Evolutionary conservation across 2,113 vertebrate genomes (phyloP), one percentile per base, ranked within the genome.

Genomic region (Chitala chitala): DNA sequence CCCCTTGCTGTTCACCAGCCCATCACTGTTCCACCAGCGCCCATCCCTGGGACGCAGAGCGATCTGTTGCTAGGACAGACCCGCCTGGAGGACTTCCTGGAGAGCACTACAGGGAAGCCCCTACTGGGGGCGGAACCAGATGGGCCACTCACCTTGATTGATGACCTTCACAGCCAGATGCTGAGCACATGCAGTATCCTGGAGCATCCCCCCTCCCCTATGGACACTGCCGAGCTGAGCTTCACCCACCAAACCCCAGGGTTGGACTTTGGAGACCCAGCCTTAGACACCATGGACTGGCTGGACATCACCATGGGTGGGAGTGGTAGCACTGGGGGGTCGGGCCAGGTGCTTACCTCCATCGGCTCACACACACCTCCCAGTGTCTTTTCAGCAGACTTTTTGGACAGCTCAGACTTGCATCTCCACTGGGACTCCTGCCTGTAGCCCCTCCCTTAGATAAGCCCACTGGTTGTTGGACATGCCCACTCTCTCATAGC

Each of bases 121-220:
- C 86, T 96, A 71, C 85, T 96, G 75, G 91, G 90, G 0, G 87
- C 86, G 5, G 94, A 92, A 77, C 92, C 92, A 0, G 94, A 92
- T 0, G 93, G 91, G 73, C 84, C 92, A 20, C 81, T 93, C 61
- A 92, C 92, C 42, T 83, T 98, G 80, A 96, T 97, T 0, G 93
- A 96, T 0, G 94, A 97, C 79, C 94, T 97, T 59, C 93, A 97
- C 82, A 96, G 91, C 79, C 92, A 97, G 83, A 92, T 98, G 93
- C 87, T 96, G 75, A 96, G 94, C 89, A 94, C 93, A 59, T 88
- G 93, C 2, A 95, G 93, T 86, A 94, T 96, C 80, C 89, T 96
- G 85, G 92, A 98, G 86, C 92, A 91, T 48, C 92, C 92, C 78
- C 83, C 89, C 1, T 95, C 92, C 5, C 93, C 94, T 59, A 94